These are phyloP conservation scores for Alloscopus bannaensis DNA, from an alignment of 2,888 invertebrate species.

Conservation along the genomic window DNA sequence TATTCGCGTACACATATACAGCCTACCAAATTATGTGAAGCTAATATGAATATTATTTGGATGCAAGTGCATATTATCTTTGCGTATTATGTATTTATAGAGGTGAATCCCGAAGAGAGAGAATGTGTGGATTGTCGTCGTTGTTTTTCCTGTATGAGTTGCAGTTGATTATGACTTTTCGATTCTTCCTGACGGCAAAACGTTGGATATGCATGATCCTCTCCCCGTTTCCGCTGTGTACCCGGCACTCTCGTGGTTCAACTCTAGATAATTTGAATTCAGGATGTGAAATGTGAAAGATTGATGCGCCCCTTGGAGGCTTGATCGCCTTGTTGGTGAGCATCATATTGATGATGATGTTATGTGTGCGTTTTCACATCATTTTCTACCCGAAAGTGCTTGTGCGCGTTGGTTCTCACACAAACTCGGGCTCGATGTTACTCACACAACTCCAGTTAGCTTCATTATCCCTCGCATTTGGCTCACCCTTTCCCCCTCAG, in stretches of 20 bases:
- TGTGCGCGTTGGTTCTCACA: no score
- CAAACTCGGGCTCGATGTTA: no score
- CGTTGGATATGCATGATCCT: background rate
- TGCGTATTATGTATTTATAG: no score
- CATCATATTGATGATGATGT: conserved; percentile 4
- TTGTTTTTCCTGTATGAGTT: no score
- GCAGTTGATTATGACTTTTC: conserved; percentile 7
- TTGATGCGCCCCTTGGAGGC: conserved; percentile 43
- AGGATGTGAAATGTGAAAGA: conserved; percentile 46
- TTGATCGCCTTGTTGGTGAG: conserved; percentile 8
- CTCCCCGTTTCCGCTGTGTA: conserved; percentile 14
- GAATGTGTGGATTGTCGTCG: no score
- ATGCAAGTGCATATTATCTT: no score
- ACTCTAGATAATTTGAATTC: conserved; percentile 11
- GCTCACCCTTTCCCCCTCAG: no score
- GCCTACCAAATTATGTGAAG: no score
- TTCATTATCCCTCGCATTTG: conserved; percentile 19
- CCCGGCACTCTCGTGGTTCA: background rate
- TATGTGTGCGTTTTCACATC: background rate
- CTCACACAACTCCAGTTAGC: conserved; percentile 14
- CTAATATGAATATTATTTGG: no score
- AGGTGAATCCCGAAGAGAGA: no score
- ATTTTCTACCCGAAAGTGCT: no score
- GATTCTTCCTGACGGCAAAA: conserved; percentile 9
- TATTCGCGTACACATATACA: no score